A percentile compares a stretch with the other conserved stretches of the same genome.
Conservation (phyloP, 2,888 invertebrate genomes). For the Brassicogethes aeneus region DNA sequence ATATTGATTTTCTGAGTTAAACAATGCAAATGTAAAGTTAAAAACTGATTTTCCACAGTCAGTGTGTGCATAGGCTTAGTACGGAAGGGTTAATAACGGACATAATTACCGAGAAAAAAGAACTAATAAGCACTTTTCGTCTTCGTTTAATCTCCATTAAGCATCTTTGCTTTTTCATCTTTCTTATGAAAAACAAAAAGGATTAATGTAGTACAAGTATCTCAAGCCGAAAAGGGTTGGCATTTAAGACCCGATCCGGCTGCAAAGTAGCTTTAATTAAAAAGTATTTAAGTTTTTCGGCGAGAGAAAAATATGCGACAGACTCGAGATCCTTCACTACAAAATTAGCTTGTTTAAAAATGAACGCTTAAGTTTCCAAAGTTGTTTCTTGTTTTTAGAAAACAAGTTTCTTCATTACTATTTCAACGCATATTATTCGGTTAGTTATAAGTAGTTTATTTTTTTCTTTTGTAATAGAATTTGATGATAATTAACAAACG, state of each 20-base stretch:
- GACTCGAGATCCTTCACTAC: constrained; percentile 17
- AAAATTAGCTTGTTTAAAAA: constrained; percentile 3
- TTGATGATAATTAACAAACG: constrained; percentile 19
- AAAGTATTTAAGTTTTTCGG: constrained; percentile 30
- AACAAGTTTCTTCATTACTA: no score
- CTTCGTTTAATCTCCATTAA: constrained; percentile 27
- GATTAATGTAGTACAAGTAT: constrained; percentile 31
- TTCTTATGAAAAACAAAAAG: constrained; percentile 29
- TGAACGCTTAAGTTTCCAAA: no score
- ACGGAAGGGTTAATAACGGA: constrained; percentile 19
- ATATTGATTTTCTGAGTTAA: no score
- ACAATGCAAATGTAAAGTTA: not conserved
- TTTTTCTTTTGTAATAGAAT: no score
- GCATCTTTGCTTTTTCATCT: constrained; percentile 28
- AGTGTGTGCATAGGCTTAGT: constrained; percentile 9
- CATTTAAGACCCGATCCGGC: constrained; percentile 27
- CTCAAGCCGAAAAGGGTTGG: constrained; percentile 27
- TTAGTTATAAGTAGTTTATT: no score
- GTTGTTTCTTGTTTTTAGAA: no score
- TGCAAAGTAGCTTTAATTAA: constrained; percentile 30
- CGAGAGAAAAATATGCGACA: constrained; percentile 22
- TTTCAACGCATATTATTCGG: no score
- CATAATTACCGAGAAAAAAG: constrained; percentile 18
- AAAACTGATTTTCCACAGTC: not conserved
- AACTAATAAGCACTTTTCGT: constrained; percentile 19